phyloP scores from a whole-genome alignment of 2,113 vertebrate genomes.

The Sterrhoptilus dennistouni region DNA sequence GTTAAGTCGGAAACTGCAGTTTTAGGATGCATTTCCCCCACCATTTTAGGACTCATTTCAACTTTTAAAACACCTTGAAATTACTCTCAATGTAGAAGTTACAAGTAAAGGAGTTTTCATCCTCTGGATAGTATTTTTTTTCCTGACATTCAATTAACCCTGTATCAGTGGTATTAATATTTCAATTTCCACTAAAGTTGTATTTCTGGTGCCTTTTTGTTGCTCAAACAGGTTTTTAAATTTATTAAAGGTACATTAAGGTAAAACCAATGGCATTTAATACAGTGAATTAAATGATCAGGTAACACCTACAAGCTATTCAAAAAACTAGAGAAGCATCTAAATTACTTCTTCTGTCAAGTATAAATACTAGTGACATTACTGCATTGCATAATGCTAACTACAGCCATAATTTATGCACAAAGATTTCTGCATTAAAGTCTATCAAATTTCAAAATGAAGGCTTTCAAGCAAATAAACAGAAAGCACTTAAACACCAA shows the following conservation, averaged over 20 bases:
- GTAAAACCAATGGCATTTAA: constrained; percentile 16
- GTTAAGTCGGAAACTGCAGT: background rate
- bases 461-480: constrained; percentile 42
- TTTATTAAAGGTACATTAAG: constrained; percentile 3
- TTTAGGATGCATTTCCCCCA: background rate
- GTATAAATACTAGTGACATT: constrained; percentile 37
- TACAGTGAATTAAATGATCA: constrained; percentile 37
- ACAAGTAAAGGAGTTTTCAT: constrained; percentile 27
- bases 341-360: constrained; percentile 55
- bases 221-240: constrained; percentile 29
- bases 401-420: constrained; percentile 33
- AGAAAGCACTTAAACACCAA: background rate
- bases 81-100: background rate
- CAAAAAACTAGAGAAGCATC: background rate
- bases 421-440: background rate
- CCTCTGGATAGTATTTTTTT: constrained; percentile 27
- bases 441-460: background rate
- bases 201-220: constrained; percentile 19
- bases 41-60: background rate
- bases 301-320: constrained; percentile 42
- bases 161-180: constrained; percentile 39
- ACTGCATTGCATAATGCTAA: constrained; percentile 35
- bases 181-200: constrained; percentile 23
- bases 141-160: constrained; percentile 66
- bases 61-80: constrained; percentile 38